These are phyloP conservation scores for Lepus oiostolus DNA, from an alignment of 2,797 vertebrate species.

Conservation along the genomic window DNA sequence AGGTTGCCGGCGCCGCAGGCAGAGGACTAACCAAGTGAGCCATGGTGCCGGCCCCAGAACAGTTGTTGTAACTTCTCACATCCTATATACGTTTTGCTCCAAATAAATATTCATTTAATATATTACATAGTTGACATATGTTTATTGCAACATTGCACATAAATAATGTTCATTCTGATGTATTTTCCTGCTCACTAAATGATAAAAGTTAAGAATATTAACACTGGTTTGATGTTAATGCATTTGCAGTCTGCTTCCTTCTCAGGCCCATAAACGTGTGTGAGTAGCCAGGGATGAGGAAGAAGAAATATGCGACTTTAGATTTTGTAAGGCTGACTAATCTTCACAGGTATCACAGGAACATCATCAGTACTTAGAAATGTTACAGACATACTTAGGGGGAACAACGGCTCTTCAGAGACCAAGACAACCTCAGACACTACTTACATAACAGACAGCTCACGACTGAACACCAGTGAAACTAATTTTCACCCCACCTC, in stretches of 20 bases:
- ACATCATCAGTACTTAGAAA: conserved; percentile 22
- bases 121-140: conserved; percentile 38
- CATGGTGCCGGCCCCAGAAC: background rate
- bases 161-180: conserved; percentile 65
- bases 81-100: background rate
- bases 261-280: background rate
- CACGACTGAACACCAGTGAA: conserved; percentile 24
- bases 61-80: conserved; percentile 65
- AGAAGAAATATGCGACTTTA: background rate
- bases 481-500: conserved; percentile 57
- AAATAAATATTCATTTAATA: conserved; percentile 57
- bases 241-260: conserved; percentile 1
- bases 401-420: conserved; percentile 59
- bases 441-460: conserved; percentile 35
- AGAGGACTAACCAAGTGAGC: too few relatives aligned
- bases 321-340: conserved; percentile 1
- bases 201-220: conserved; percentile 36
- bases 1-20: too few relatives aligned
- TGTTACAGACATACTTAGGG: conserved; percentile 36
- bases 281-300: background rate
- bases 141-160: conserved; percentile 46
- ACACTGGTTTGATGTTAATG: background rate
- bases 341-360: conserved; percentile 49
- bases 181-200: background rate
- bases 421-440: conserved; percentile 38